phyloP scores from a whole-genome alignment of 2,113 vertebrate genomes.

The Cairina moschata region DNA sequence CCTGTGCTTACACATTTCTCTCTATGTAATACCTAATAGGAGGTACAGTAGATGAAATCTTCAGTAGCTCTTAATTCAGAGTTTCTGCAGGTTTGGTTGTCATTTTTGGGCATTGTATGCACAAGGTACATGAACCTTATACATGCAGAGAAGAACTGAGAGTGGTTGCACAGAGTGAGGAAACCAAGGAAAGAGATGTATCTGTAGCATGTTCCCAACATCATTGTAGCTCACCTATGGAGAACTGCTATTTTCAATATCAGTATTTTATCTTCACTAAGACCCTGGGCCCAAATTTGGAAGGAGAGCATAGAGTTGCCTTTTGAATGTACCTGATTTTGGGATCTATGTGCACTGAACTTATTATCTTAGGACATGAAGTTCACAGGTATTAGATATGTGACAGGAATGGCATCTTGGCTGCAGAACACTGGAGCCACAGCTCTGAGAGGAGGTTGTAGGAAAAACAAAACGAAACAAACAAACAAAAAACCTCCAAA shows the following conservation, averaged over 20 bases:
- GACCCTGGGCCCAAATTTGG: not conserved
- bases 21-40: not conserved
- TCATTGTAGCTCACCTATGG: not conserved
- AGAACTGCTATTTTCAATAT: not conserved
- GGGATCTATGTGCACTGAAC: not conserved
- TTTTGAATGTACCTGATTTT: not conserved
- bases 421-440: not conserved
- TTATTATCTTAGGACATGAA: not conserved
- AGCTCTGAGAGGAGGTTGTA: not conserved
- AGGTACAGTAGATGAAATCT: not conserved
- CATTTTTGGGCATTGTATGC: not conserved
- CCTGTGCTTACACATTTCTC: not conserved
- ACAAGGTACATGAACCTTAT: not conserved
- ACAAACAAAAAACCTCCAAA: not conserved
- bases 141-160: not conserved
- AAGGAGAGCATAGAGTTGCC: not conserved
- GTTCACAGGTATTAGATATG: not conserved
- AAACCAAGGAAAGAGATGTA: not conserved
- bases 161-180: not conserved
- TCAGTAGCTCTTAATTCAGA: not conserved
- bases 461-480: too few species aligned
- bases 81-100: not conserved
- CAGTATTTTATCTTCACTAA: not conserved
- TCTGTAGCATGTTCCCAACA: not conserved
- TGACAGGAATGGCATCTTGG: not conserved